Percentiles rank a stretch among this genome's conserved stretches.
Conservation (phyloP, 2,888 invertebrate genomes). For the Drosophila formosana region DNA sequence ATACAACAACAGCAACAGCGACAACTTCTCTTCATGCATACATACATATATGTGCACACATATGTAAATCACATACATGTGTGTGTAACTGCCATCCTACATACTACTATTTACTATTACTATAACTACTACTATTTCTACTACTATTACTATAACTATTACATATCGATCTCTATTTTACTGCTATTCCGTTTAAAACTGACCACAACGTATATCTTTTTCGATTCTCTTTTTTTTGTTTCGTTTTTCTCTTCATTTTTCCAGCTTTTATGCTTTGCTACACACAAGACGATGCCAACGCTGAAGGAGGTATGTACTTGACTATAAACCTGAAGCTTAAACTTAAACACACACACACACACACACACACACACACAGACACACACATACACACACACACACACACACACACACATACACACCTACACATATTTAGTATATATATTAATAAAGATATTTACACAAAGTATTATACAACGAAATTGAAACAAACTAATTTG, state of each 20-base stretch:
- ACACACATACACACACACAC: slow-evolving; percentile 5
- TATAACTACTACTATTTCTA: slow-evolving; percentile 23
- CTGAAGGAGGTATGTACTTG: slow-evolving; percentile 94
- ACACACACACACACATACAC: slow-evolving; percentile 8
- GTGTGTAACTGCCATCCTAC: slow-evolving; percentile 18
- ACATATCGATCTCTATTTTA: slow-evolving; percentile 48
- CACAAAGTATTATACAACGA: slow-evolving; percentile 12
- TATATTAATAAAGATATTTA: slow-evolving; percentile 5
- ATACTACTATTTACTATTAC: slow-evolving; percentile 19
- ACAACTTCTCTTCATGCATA: not conserved
- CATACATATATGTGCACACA: slow-evolving; percentile 5
- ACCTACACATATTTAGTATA: slow-evolving; percentile 8
- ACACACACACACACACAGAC: slow-evolving; percentile 8
- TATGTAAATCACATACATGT: not conserved
- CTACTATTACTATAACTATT: slow-evolving; percentile 16
- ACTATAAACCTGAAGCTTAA: slow-evolving; percentile 58
- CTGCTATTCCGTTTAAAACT: slow-evolving; percentile 90
- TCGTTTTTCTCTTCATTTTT: slow-evolving; percentile 84
- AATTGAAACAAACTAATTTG: slow-evolving; percentile 23
- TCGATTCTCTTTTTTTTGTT: slow-evolving; percentile 70
- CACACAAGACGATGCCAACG: slow-evolving; percentile 95
- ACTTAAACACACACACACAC: slow-evolving; percentile 8
- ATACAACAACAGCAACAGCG: not conserved
- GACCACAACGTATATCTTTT: slow-evolving; percentile 86
- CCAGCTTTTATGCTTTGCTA: slow-evolving; percentile 97